Evolutionary conservation across 1,140 invertebrate species (phyloP).

Genomic region (Dendroctonus ponderosae): DNA sequence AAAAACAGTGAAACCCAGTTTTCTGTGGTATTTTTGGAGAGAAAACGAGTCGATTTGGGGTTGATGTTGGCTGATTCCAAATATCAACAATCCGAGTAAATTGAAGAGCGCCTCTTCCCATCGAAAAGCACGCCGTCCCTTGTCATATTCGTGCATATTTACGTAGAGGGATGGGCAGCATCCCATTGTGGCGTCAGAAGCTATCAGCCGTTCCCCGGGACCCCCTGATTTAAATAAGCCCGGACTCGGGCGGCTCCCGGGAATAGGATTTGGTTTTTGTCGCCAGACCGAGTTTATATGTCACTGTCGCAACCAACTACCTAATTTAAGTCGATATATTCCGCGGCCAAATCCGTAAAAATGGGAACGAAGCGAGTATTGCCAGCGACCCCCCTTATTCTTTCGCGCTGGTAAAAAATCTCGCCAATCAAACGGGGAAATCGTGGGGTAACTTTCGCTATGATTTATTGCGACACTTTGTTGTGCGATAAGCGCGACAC

Average conservation of each 20-base stretch:
- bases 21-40: too few species aligned
- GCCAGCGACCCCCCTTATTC: conserved; percentile 10
- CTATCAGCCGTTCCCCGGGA: conserved; percentile 48
- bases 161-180: neutral
- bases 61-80: too few species aligned
- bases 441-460: conserved; percentile 13
- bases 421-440: conserved; percentile 35
- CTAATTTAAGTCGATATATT: conserved; percentile 47
- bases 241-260: conserved; percentile 45
- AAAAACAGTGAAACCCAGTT: too few species aligned
- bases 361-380: conserved; percentile 31
- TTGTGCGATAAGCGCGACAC: neutral
- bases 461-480: conserved; percentile 26
- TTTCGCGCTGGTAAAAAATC: conserved; percentile 36
- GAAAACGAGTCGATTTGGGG: too few species aligned
- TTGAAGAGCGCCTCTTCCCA: too few species aligned
- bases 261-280: conserved; percentile 50
- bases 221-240: conserved; percentile 50
- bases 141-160: too few species aligned
- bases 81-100: too few species aligned
- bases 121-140: too few species aligned
- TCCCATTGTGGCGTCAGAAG: conserved; percentile 47
- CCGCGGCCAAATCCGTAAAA: conserved; percentile 41
- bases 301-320: conserved; percentile 48
- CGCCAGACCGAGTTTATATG: conserved; percentile 48